phyloP scores from a whole-genome alignment of 2,113 vertebrate genomes.

The Amblyornis subalaris region DNA sequence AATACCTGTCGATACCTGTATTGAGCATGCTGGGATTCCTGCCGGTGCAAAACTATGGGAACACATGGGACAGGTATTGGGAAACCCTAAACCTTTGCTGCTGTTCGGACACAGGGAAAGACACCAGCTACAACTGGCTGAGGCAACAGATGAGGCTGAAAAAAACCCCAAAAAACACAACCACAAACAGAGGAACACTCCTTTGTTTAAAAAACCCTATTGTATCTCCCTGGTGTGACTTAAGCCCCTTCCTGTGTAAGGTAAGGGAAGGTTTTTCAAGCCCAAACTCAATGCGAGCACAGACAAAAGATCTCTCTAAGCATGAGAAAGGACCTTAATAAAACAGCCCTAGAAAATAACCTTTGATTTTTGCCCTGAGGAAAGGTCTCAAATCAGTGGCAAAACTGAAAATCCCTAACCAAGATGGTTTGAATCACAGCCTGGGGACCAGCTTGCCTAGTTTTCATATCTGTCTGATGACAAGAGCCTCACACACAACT shows the following conservation, averaged over 20 bases:
- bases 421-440: background rate
- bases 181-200: background rate
- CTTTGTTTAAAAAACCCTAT: background rate
- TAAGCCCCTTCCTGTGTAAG: background rate
- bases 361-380: background rate
- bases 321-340: background rate
- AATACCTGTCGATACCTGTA: background rate
- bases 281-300: background rate
- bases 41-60: background rate
- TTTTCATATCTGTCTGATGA: background rate
- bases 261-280: background rate
- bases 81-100: background rate
- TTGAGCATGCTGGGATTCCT: fast-evolving
- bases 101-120: background rate
- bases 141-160: background rate
- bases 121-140: background rate
- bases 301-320: background rate
- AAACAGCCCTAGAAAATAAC: background rate
- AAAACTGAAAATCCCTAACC: background rate
- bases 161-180: background rate
- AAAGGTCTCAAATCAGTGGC: background rate
- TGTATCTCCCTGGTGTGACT: fast-evolving
- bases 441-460: background rate
- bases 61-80: fast-evolving
- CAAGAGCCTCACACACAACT: background rate